These are phyloP conservation scores for Metopolophium dirhodum DNA, from an alignment of 1,140 invertebrate genomes.

Conservation along the genomic window DNA sequence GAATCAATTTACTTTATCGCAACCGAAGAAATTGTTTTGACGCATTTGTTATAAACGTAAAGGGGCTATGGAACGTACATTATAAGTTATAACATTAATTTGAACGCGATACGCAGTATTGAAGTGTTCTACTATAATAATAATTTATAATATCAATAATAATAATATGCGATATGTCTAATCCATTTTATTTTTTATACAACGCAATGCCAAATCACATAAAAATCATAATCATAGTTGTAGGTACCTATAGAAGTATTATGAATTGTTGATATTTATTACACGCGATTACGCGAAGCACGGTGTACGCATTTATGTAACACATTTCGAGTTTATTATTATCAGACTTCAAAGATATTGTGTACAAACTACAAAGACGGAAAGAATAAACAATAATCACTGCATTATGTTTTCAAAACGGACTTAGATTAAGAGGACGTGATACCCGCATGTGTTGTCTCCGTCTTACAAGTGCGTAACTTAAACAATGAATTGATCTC, in stretches of 20 bases:
- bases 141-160: neutral
- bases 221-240: neutral
- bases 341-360: neutral
- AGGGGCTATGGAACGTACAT: neutral
- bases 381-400: neutral
- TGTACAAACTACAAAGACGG: neutral
- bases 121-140: neutral
- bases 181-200: neutral
- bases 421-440: neutral
- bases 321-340: neutral
- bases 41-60: neutral
- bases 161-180: neutral
- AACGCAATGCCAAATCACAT: neutral
- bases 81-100: neutral
- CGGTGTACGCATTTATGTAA: neutral
- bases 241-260: neutral
- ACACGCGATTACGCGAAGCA: neutral
- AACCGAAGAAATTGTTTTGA: slow-evolving; percentile 14
- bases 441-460: no score
- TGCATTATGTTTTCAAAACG: neutral
- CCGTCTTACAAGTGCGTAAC: no score
- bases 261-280: neutral
- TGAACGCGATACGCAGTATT: neutral
- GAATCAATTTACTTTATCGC: neutral
- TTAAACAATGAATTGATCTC: no score